Base-by-base conservation (phyloP, 1,140 invertebrate species). In the Aphelinus certus region DNA sequence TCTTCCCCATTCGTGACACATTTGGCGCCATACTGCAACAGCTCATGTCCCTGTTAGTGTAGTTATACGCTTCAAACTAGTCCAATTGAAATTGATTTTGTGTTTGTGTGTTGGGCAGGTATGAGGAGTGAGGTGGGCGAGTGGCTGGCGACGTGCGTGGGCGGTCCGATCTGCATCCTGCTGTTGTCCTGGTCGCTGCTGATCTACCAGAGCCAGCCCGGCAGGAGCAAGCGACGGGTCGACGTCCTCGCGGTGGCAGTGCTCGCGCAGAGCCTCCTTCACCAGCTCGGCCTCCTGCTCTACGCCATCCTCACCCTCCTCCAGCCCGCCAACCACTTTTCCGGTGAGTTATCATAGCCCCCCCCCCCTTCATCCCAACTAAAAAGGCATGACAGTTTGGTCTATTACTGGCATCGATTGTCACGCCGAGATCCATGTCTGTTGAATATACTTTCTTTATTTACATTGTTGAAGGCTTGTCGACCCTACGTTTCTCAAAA, bases 201-300 rank as follows among this genome's bases (percentile, higher is more conserved):
- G 76, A 88, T 89, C 65, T 85, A 90, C 80, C 89, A 90, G 80
- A 88, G 88, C 56, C 89, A 90, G 76, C 86, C 90, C 10, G 81
- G 85, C 0, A 82, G 86, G 45, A 87, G 80, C 71, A 86, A 90
- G 84, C 81, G 89, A 43, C 88, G 88, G n/a, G 87, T 90, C 75
- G 90, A 91, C 69, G 84, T 91, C 43, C 88, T 91, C 53, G 81
- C 91, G 10, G 85, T 90, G 10, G 88, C 89, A 10, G 79, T 90
- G 3, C 80, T 89, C 63, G 78, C 83, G 1, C 82, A 89, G 77
- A 88, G 89, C 56, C 81, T 90, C 51, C 83, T 86, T 5, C 86
- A 88, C 76, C 88, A 90, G 57, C 76, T 88, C 3, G 89, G 87
- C 47, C 81, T 88, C 3, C 84, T 90, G 45, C 79, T 85, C 7